These are phyloP conservation scores for Leptobrachium ailaonicum DNA, from an alignment of 2,113 vertebrate genomes.

Conservation along the genomic window DNA sequence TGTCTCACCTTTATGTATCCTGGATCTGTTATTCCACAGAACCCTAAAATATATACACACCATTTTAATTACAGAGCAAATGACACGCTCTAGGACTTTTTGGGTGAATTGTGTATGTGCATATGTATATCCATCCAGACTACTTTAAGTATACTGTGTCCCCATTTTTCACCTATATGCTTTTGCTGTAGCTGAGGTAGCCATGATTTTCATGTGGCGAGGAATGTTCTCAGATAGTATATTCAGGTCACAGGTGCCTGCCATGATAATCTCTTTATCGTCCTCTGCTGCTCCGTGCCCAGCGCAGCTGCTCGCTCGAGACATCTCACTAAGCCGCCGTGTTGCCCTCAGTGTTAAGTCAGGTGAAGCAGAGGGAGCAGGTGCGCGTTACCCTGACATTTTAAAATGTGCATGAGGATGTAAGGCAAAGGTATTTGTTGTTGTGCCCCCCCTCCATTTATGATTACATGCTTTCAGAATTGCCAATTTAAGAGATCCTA, in stretches of 20 bases:
- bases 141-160: too few relatives aligned
- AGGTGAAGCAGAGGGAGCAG: slow-evolving; percentile 41
- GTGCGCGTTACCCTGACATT: slow-evolving; percentile 13
- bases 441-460: neutral
- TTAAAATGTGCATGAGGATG: rapidly evolving
- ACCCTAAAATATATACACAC: too few relatives aligned
- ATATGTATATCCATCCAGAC: too few relatives aligned
- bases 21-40: too few relatives aligned
- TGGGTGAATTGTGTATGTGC: too few relatives aligned
- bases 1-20: too few relatives aligned
- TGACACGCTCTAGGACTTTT: too few relatives aligned
- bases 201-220: slow-evolving; percentile 69
- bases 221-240: slow-evolving; percentile 56
- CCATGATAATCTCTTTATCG: slow-evolving; percentile 37
- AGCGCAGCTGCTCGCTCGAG: slow-evolving; percentile 7
- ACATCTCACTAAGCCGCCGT: neutral
- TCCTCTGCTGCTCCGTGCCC: slow-evolving; percentile 21
- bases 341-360: slow-evolving; percentile 32
- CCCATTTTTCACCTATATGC: too few relatives aligned
- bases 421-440: neutral
- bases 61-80: too few relatives aligned
- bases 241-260: slow-evolving; percentile 67
- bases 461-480: slow-evolving; percentile 35
- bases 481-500: slow-evolving; percentile 7
- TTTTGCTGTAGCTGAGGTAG: slow-evolving; percentile 49